phyloP scores from a whole-genome alignment of 2,888 invertebrate genomes.

The Trichopoda pennipes region DNA sequence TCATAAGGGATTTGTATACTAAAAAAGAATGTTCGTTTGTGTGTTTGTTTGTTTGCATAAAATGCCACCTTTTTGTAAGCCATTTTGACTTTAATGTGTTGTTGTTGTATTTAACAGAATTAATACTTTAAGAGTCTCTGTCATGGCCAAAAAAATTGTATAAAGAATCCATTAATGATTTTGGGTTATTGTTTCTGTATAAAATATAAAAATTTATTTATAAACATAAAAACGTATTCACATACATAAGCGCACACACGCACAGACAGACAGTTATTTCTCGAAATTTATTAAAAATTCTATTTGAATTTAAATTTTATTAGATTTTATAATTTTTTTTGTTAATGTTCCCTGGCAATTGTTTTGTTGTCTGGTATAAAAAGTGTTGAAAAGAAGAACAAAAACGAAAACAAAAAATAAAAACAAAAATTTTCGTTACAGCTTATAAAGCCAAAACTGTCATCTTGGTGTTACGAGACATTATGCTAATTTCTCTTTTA shows the following conservation, averaged over 20 bases:
- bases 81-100: background rate
- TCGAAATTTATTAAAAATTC: background rate
- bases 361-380: background rate
- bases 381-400: slow-evolving; percentile 1
- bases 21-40: background rate
- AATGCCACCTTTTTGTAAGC: too few species aligned
- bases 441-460: slow-evolving; percentile 62
- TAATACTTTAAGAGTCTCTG: background rate
- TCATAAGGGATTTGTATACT: slow-evolving; percentile 55
- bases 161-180: too few species aligned
- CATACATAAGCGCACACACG: too few species aligned
- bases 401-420: slow-evolving; percentile 8
- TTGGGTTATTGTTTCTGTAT: too few species aligned
- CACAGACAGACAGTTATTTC: too few species aligned
- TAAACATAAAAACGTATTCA: too few species aligned
- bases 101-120: background rate
- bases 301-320: background rate
- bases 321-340: background rate
- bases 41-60: background rate
- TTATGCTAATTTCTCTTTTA: slow-evolving; percentile 62
- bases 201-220: too few species aligned
- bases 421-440: slow-evolving; percentile 47
- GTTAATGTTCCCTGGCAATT: background rate
- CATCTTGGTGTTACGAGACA: slow-evolving; percentile 64
- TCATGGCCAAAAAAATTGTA: too few species aligned